Percentiles rank a stretch among this genome's conserved stretches.
Evolutionary conservation across 2,113 vertebrate species (phyloP).

Genomic region (Manacus vitellinus): DNA sequence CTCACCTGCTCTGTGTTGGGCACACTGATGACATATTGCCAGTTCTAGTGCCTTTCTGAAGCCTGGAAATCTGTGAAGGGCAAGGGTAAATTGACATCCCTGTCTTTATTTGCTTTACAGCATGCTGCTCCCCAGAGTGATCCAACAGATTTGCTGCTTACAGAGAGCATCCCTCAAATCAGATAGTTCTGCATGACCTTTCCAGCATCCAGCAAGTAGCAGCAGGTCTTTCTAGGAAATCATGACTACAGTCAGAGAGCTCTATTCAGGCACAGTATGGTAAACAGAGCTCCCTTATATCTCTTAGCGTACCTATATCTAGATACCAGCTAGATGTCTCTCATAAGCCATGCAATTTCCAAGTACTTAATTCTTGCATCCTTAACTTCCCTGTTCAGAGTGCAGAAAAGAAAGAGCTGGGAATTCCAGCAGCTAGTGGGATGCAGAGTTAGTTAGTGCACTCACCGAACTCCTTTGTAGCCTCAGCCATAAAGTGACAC

Average conservation of each 20-base stretch:
- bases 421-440: background rate
- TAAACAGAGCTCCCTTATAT: background rate
- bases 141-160: background rate
- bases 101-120: background rate
- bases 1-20: background rate
- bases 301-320: background rate
- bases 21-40: background rate
- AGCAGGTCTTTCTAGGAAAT: background rate
- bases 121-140: background rate
- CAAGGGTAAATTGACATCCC: background rate
- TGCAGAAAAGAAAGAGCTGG: fast-evolving
- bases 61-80: background rate
- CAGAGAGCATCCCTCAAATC: background rate
- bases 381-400: background rate
- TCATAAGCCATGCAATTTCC: background rate
- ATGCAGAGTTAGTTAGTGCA: background rate
- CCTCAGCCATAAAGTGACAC: background rate
- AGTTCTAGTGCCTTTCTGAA: background rate
- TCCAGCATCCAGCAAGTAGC: background rate
- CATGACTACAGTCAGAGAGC: background rate
- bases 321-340: background rate
- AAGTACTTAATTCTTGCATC: background rate
- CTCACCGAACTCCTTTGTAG: background rate
- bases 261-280: background rate
- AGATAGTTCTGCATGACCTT: background rate